Evolutionary conservation across 2,113 vertebrate genomes (phyloP), one percentile per base, ranked within the genome.

Genomic region (Toxotes chatareus): DNA sequence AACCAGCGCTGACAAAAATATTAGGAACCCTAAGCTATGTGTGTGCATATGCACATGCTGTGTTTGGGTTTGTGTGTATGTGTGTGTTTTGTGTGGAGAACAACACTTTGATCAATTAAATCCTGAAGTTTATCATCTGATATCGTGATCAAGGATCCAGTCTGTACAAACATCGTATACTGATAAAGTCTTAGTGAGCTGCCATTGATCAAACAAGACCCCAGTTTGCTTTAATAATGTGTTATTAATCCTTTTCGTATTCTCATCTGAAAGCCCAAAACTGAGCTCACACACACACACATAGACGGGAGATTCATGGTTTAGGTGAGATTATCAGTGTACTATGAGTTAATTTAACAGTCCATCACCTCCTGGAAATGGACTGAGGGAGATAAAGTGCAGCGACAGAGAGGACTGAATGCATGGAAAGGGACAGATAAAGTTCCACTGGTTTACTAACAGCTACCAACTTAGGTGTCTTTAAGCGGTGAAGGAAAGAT

Each of bases 1-100:
- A 92, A 91, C 90, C 70, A 61, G 61, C 1, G 1, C 87, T 51
- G 67, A 66, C 32, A 68, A 80, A 79, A 76, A 74, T 75, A 83
- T 80, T 57, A 62, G 62, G 61, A 85, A 34, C 4, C 69, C 63
- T 75, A n/a, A 27, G 27, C 27, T 63, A 38, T 57, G 53, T 67
- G 10, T 27, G 31, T 56, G 40, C 1, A 5, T 59, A 38, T 57
- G 44, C 56, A 44, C 40, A 40, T 14, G 66, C 12, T 23, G 38
- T 49, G 44, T 62, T 34, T 70, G 38, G 4, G 17, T 83, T 5
- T 40, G 34, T 40, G 53, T 44, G 42, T 13, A 2, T 44, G 42
- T 36, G 9, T 11, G 47, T 31, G 38, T 40, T 40, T 8, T 38
- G 17, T n/a, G 31, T 47, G n/a, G 5, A 9, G 0, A 21, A 44